phyloP scores from a whole-genome alignment of 1,140 invertebrate species.

The Drosophila funebris region DNA sequence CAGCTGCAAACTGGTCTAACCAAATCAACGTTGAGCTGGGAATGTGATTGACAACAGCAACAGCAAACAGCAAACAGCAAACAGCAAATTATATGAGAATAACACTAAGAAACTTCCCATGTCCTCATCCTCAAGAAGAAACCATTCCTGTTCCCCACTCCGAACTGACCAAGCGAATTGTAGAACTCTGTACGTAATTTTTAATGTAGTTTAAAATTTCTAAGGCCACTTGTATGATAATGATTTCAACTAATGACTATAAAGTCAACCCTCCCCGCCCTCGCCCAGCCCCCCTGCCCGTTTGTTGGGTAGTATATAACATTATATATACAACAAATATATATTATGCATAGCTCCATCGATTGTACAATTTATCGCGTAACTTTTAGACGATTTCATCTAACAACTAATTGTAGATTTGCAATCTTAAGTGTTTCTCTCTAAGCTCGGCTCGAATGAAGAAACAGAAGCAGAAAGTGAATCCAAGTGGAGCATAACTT shows the following conservation, averaged over 20 bases:
- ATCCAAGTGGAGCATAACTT: not conserved
- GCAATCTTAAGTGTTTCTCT: constrained; percentile 1
- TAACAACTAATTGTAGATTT: constrained; percentile 1
- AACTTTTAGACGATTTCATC: constrained; percentile 13
- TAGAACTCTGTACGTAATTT: constrained; percentile 34
- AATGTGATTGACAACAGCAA: not conserved
- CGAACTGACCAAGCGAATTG: constrained; percentile 1
- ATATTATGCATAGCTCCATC: constrained; percentile 14
- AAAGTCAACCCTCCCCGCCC: not conserved
- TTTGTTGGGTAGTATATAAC: not conserved
- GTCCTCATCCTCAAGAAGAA: not conserved
- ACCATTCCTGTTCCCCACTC: not conserved
- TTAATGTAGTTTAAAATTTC: constrained; percentile 36
- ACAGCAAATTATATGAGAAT: not conserved
- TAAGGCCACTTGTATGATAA: constrained; percentile 50
- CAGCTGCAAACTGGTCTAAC: constrained; percentile 7
- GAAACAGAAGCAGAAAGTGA: too few relatives aligned
- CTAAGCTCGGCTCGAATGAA: constrained; percentile 10
- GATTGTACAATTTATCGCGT: constrained; percentile 26
- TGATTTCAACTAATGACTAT: constrained; percentile 5
- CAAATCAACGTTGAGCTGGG: not conserved
- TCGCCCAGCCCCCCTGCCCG: not conserved
- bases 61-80: not conserved
- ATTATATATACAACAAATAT: constrained; percentile 1
- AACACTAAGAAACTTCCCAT: not conserved